Conservation (phyloP, 2,797 vertebrate genomes). For the Synanceia verrucosa region DNA sequence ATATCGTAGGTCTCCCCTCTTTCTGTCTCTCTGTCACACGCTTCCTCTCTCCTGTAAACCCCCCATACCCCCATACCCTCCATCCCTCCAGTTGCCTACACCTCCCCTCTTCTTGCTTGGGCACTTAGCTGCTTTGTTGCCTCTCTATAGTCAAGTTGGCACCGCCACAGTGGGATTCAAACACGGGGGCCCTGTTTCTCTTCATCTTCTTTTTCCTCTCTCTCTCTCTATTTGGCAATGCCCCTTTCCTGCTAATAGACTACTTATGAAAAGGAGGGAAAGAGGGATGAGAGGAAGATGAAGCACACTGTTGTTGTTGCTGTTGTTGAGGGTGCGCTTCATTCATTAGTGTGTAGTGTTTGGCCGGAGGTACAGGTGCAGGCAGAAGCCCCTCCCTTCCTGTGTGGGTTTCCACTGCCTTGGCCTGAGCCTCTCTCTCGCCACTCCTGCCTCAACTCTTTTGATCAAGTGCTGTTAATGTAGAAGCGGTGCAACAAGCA, state of each 20-base stretch:
- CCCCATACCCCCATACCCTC: background rate
- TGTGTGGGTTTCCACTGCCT: constrained; percentile 5
- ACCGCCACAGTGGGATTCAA: constrained; percentile 74
- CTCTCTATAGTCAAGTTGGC: constrained; percentile 78
- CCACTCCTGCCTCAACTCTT: constrained; percentile 28
- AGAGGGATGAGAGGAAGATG: constrained; percentile 63
- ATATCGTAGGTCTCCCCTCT: constrained; percentile 35
- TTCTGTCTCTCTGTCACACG: constrained; percentile 48
- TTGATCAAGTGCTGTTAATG: constrained; percentile 34
- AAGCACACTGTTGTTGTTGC: constrained; percentile 71
- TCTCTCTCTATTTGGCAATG: constrained; percentile 73
- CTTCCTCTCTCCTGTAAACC: constrained; percentile 52
- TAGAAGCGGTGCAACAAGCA: constrained; percentile 52
- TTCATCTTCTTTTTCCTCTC: constrained; percentile 17
- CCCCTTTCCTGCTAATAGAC: constrained; percentile 85
- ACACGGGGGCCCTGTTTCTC: constrained; percentile 69
- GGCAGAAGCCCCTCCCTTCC: constrained; percentile 41
- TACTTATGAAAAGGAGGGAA: constrained; percentile 72
- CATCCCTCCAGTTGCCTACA: constrained; percentile 14
- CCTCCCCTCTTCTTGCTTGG: constrained; percentile 49
- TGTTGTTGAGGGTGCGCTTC: constrained; percentile 41
- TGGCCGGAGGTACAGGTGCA: constrained; percentile 76
- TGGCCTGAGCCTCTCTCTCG: background rate
- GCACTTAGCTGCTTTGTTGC: constrained; percentile 81
- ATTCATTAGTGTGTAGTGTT: constrained; percentile 67